phyloP scores from a whole-genome alignment of 2,113 vertebrate genomes.

The Galeopterus variegatus region DNA sequence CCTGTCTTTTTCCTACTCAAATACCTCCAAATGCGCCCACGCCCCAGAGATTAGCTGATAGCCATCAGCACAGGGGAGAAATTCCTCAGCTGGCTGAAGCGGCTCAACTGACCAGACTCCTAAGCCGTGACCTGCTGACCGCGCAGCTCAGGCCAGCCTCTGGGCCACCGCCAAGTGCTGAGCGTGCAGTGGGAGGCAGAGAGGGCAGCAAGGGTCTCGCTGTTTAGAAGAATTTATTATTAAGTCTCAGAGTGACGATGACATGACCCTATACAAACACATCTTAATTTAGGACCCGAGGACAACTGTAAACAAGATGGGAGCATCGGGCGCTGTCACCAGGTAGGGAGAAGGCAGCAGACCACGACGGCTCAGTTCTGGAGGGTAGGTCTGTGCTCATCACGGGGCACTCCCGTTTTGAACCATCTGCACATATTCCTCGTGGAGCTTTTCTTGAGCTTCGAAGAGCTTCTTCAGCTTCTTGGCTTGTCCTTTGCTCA shows the following conservation, averaged over 20 bases:
- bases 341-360: not conserved
- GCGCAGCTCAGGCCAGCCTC: not conserved
- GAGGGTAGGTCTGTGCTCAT: constrained; percentile 47
- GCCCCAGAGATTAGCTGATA: constrained; percentile 44
- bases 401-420: constrained; percentile 89
- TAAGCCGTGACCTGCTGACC: constrained; percentile 66
- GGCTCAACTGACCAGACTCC: constrained; percentile 37
- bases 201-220: not conserved
- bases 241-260: constrained; percentile 57
- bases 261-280: constrained; percentile 18
- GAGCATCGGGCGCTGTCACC: not conserved
- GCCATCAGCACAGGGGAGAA: constrained; percentile 58
- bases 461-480: constrained; percentile 96
- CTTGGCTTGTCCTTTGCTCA: constrained; percentile 97
- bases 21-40: constrained; percentile 55
- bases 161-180: not conserved
- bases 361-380: not conserved
- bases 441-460: constrained; percentile 94
- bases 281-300: constrained; percentile 61
- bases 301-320: constrained; percentile 72
- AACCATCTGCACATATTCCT: constrained; percentile 92
- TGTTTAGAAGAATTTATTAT: constrained; percentile 83
- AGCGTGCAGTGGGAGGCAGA: not conserved
- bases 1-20: not conserved
- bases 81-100: constrained; percentile 59